Base-by-base conservation (phyloP, 2,797 vertebrate genomes). In the Cirrhinus mrigala region DNA sequence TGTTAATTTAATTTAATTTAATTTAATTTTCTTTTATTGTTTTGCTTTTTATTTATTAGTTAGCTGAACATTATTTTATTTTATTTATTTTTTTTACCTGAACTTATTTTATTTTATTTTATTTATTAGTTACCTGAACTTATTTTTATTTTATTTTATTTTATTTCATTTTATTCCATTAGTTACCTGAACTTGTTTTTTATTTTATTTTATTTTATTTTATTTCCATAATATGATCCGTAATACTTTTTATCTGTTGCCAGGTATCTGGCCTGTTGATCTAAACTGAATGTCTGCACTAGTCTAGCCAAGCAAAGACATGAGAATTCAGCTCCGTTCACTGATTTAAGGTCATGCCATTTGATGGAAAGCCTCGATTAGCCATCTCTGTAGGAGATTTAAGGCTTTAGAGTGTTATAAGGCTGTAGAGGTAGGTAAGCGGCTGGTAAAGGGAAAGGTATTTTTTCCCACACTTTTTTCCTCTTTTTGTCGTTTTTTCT, bases 261-360 rank as follows among this genome's bases (percentile, higher is more conserved):
- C 37, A 46, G 2, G 3, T 22, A 46, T 48, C 4, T 48, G 24
- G 46, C 16, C 22, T 29, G 60, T 29, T 64, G 74, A 56, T 56
- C 27, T 56, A 18, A 6, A 33, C 29, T 56, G 74, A 76, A 29
- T 22, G 75, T 24, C 74, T 15, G 52, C 3, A 12, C 6, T 40
- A 37, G 52, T 58, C 74, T 40, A 56, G 54, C 52, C 24, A 56
- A 56, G 52, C 74, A 64, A 18, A 79, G 71, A 16, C n/a, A 16
- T 33, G 24, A 20, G 29, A 75, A 52, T 33, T 75, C 48, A 48
- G 46, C 77, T 66, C 77, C 5, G 14, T 40, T 81, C 27, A 40
- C 62, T 40, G 79, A 64, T 81, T 40, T 70, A 70, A 70, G 79
- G 64, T 81, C 29, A 40, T 54, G 79, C 20, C 79, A 70, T 81